These are phyloP conservation scores for Perca fluviatilis DNA, from an alignment of 2,113 vertebrate species.

Conservation along the genomic window DNA sequence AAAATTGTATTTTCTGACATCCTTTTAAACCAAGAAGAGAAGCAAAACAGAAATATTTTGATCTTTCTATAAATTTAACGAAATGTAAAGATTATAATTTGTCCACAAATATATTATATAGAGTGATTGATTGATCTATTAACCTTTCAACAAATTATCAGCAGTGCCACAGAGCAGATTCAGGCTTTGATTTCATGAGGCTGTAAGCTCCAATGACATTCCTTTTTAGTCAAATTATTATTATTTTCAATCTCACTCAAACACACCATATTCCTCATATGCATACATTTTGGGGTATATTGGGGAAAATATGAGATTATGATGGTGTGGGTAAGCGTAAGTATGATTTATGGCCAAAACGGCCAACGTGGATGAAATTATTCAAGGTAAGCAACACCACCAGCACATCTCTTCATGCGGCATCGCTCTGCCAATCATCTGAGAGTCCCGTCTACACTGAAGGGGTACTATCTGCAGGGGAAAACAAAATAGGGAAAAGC, in stretches of 20 bases:
- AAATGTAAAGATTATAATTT: not conserved
- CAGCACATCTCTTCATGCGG: slow-evolving; percentile 58
- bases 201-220: not conserved
- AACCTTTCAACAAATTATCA: slow-evolving; percentile 6
- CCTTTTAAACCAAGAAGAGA: too few species aligned
- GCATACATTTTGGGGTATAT: not conserved
- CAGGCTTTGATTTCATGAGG: slow-evolving; percentile 16
- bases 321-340: not conserved
- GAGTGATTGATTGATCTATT: not conserved
- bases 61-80: not conserved
- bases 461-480: too few species aligned
- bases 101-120: not conserved
- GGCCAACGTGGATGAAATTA: slow-evolving; percentile 38
- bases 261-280: not conserved
- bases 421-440: too few species aligned
- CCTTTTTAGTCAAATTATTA: slow-evolving; percentile 17
- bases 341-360: slow-evolving; percentile 24
- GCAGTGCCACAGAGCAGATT: not conserved
- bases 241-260: not conserved
- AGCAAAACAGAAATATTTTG: too few species aligned
- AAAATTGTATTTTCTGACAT: too few species aligned
- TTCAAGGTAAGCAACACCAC: slow-evolving; percentile 55
- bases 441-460: too few species aligned
- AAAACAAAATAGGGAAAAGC: too few species aligned
- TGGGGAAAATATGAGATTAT: not conserved